Evolutionary conservation across 2,113 vertebrate species (phyloP).

Genomic region (Microcebus lehilahytsara): DNA sequence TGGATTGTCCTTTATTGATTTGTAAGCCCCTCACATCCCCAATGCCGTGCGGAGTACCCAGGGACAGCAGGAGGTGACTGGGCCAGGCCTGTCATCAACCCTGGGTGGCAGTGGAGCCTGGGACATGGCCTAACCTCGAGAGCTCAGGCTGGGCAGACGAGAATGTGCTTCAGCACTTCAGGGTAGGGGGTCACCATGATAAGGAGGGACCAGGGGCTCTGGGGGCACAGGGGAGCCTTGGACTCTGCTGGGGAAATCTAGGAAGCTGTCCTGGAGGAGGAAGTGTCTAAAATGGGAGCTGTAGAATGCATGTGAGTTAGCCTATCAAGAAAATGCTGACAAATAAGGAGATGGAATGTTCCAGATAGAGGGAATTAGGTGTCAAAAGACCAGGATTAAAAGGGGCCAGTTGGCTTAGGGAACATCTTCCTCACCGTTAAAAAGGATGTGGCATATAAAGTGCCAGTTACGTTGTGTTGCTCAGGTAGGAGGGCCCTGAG

Average conservation of each 20-base stretch:
- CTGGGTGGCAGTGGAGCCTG: not conserved
- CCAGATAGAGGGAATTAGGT: not conserved
- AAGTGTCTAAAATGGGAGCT: not conserved
- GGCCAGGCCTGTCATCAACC: not conserved
- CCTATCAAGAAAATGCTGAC: not conserved
- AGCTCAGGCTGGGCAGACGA: not conserved
- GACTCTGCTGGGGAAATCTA: not conserved
- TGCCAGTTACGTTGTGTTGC: not conserved
- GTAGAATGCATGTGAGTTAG: not conserved
- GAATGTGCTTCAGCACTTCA: not conserved
- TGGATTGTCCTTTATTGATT: not conserved
- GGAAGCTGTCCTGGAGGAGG: not conserved
- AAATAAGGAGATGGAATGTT: not conserved
- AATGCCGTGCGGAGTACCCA: not conserved
- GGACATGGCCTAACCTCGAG: not conserved
- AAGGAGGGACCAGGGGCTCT: not conserved
- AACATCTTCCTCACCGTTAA: not conserved
- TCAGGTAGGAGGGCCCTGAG: not conserved
- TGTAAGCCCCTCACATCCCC: not conserved
- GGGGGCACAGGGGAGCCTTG: not conserved
- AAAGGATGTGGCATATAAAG: rapidly evolving
- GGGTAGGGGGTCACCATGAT: not conserved
- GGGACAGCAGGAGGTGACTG: not conserved
- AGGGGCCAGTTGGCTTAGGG: not conserved
- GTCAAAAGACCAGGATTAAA: not conserved